Evolutionary conservation across 2,888 invertebrate genomes (phyloP).

Genomic region (Oxystoma pomonae): DNA sequence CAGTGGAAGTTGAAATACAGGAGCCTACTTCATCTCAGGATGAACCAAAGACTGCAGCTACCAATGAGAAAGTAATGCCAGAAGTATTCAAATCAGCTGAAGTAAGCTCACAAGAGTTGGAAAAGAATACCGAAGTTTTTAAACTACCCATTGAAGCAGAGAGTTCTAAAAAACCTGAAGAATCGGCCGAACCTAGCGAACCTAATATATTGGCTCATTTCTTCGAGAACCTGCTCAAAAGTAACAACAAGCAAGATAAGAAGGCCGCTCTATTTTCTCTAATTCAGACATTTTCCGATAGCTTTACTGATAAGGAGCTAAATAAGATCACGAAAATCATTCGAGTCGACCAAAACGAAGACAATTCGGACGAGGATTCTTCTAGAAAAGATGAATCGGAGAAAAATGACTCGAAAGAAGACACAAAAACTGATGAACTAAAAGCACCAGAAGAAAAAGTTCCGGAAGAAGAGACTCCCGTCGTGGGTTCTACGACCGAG

Average conservation of each 20-base stretch:
- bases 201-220: slow-evolving; percentile 36
- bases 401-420: slow-evolving; percentile 6
- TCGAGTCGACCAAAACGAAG: slow-evolving; percentile 53
- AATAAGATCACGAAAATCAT: slow-evolving; percentile 57
- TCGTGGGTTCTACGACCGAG: slow-evolving; percentile 24
- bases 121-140: slow-evolving; percentile 2
- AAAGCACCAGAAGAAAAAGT: neutral
- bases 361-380: slow-evolving; percentile 30
- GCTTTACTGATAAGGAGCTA: slow-evolving; percentile 41
- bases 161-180: slow-evolving; percentile 11
- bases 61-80: neutral
- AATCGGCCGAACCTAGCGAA: slow-evolving; percentile 25
- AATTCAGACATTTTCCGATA: slow-evolving; percentile 36
- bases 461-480: slow-evolving; percentile 16
- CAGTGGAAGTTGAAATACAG: slow-evolving; percentile 2
- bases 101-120: neutral
- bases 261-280: slow-evolving; percentile 34
- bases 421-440: slow-evolving; percentile 3
- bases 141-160: slow-evolving; percentile 5
- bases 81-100: too few species aligned
- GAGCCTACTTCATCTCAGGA: slow-evolving; percentile 12
- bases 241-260: slow-evolving; percentile 35
- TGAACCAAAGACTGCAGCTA: neutral
- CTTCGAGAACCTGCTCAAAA: slow-evolving; percentile 35
- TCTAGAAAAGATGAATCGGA: slow-evolving; percentile 2